Base-by-base conservation (phyloP, 2,888 invertebrate genomes). In the Altica lythri region DNA sequence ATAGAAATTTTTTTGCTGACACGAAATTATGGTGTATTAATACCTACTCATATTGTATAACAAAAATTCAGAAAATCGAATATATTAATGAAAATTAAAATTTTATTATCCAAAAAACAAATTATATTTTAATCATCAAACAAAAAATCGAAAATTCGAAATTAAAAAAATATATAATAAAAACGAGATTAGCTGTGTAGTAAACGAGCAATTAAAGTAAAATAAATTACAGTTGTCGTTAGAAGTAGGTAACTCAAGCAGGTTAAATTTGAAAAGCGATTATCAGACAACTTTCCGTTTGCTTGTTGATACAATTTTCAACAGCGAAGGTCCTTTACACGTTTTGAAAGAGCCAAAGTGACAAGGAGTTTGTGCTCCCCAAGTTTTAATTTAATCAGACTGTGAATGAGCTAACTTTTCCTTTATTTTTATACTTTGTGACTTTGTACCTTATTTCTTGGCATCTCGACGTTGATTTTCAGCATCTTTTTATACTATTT, bases 381-480 rank as follows among this genome's bases (percentile, higher is more conserved):
- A 55, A 59, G 30, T 19, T 70, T 71, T 68, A 71, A 71, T 71
- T 71, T 70, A 71, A 71, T 71, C 70, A 69, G 68, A 62, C 60
- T 60, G 59, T 64, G 68, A 71, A 70, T 69, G 70, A 69, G 70
- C 68, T 67, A 71, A 71, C 66, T 71, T 70, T 70, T 69, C 69
- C 68, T 71, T 71, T 70, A 70, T 70, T 71, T 69, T 71, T 68
- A 68, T 69, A 68, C 69, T 69, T 70, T 66, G 67, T 62, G 67
- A 65, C 66, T 68, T 64, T 67, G 64, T 63, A 60, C 60, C 65
- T 66, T 65, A 67, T 66, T 66, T 58, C 65, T 61, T 60, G 50
- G 57, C 58, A 57, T 64, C 59, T 40, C 40, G 40, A 40, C 40
- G 40, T 40, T 40, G 40, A 40, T 40, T 40, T 40, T 40, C 10